These are phyloP conservation scores for Otis tarda DNA, from an alignment of 2,113 vertebrate species.

Conservation along the genomic window DNA sequence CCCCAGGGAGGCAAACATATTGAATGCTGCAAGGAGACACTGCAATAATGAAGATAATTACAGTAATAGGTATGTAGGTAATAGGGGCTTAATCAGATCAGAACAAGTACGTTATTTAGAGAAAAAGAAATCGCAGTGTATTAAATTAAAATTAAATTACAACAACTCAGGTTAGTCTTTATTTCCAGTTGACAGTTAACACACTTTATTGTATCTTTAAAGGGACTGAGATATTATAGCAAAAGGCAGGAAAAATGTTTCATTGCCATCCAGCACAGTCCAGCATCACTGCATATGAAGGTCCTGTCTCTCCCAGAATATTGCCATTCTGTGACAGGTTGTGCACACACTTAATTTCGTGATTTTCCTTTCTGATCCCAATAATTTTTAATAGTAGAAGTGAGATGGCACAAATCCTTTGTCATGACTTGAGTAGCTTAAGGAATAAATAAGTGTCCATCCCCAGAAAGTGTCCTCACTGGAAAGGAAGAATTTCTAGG, in stretches of 20 bases:
- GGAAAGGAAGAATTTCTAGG: not conserved
- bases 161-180: constrained; percentile 27
- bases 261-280: not conserved
- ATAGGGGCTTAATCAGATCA: constrained; percentile 38
- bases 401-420: not conserved
- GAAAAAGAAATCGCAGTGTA: not conserved
- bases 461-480: rapidly evolving
- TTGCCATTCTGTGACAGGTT: not conserved
- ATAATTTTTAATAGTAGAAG: not conserved
- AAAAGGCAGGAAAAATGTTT: not conserved
- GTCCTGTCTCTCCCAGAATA: not conserved
- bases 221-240: not conserved
- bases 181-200: not conserved
- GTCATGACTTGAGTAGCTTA: not conserved
- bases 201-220: not conserved
- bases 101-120: constrained; percentile 19
- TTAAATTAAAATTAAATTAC: constrained; percentile 42
- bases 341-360: not conserved
- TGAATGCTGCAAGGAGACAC: not conserved
- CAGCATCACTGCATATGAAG: not conserved
- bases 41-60: constrained; percentile 49
- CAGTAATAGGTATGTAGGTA: constrained; percentile 3
- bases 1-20: constrained; percentile 1
- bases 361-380: not conserved
- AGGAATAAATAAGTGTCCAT: not conserved